These are phyloP conservation scores for Empis stercorea DNA, from an alignment of 2,888 invertebrate species.

Conservation along the genomic window DNA sequence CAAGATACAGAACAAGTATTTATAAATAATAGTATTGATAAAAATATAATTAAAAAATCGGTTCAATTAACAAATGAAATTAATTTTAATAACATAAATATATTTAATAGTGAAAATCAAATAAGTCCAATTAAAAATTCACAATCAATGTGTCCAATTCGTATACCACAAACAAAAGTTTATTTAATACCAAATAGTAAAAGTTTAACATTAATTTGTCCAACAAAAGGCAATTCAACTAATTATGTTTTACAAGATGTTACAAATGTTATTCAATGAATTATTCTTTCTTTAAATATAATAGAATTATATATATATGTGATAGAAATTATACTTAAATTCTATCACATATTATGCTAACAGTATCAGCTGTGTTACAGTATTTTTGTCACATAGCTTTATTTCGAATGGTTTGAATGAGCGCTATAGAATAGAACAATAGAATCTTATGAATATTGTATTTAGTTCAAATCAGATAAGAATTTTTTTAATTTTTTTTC, in stretches of 20 bases:
- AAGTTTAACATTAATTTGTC: conserved; percentile 29
- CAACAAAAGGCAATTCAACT: not conserved
- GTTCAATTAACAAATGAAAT: conserved; percentile 1
- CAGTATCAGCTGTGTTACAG: too few species aligned
- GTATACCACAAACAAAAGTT: conserved; percentile 17
- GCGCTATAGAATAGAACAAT: too few species aligned
- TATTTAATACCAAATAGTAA: conserved; percentile 31
- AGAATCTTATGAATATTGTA: too few species aligned
- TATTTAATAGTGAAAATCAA: conserved; percentile 22
- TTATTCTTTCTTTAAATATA: too few species aligned
- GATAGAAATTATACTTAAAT: too few species aligned
- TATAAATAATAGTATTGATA: not conserved
- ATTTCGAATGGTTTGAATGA: too few species aligned
- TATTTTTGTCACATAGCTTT: too few species aligned
- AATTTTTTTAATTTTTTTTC: too few species aligned
- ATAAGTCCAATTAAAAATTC: conserved; percentile 31
- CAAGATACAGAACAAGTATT: not conserved
- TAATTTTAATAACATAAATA: conserved; percentile 5
- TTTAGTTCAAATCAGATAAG: too few species aligned
- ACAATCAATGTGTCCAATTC: conserved; percentile 32
- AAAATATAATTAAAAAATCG: not conserved
- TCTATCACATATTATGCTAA: too few species aligned
- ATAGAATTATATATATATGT: too few species aligned
- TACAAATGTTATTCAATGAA: conserved; percentile 15
- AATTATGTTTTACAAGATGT: conserved; percentile 23